Base-by-base conservation (phyloP, 2,888 invertebrate species). In the Tyria jacobaeae region DNA sequence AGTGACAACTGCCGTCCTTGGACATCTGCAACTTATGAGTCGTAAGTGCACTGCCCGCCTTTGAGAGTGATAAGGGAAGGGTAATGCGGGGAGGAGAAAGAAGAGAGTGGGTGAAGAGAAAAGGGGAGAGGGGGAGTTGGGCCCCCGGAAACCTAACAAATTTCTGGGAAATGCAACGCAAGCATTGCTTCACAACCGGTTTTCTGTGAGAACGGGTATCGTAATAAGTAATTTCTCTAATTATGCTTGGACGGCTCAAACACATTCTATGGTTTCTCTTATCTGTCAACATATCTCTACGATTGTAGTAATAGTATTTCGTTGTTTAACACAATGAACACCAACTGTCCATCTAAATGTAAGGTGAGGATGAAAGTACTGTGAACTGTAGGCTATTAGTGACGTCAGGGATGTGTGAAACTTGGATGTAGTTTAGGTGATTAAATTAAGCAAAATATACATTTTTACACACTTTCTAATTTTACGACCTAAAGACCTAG, bases 261-360 rank as follows among this genome's bases (percentile, higher is more conserved):
- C 7, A 25, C 14, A 35, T 25, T 6, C 14, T n/a, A 5, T 1
- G n/a, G n/a, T n/a, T 1, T n/a, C 14, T 49, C 27, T 27, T 69
- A 71, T 57, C 68, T 68, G 67, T 64, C 66, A 62, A 76, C 64
- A 68, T 70, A 71, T 59, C 58, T 65, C 62, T 67, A 24, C 24
- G 50, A 34, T n/a, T 24, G 15, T 54, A 60, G 76, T 68, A 73
- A 78, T 61, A 54, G 55, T 70, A 64, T 63, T 62, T 69, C 60
- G 50, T 68, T 63, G 71, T 64, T 54, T 57, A 58, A 71, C 75
- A 76, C 48, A 63, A 15, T 27, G 15, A 55, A 74, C 74, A 74
- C 75, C 73, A 70, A 67, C 56, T 74, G 64, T 70, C 70, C 66
- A 66, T 39, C 34, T 55, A 76, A 77, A 78, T 76, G 76, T 71